Conservation (phyloP, 2,888 invertebrate species). For the Thalpophila matura region DNA sequence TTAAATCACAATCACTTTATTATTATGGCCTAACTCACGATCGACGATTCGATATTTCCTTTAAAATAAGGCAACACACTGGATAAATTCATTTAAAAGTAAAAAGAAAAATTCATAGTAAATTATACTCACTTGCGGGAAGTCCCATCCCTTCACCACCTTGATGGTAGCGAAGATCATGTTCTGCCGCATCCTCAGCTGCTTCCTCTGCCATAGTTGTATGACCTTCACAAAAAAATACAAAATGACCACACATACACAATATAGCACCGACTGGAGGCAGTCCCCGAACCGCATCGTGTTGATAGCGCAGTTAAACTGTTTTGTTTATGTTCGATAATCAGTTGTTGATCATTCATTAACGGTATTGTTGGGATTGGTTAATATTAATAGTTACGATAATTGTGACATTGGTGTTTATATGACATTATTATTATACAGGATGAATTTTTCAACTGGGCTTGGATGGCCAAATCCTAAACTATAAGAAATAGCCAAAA, state of each 20-base stretch:
- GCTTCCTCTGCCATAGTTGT: constrained; percentile 98
- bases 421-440: too few species aligned
- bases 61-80: too few species aligned
- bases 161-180: constrained; percentile 99
- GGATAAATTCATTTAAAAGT: too few species aligned
- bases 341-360: constrained; percentile 56
- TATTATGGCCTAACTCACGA: too few species aligned
- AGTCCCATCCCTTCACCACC: constrained; percentile 97
- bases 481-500: too few species aligned
- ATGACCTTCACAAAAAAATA: constrained; percentile 88
- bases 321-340: constrained; percentile 19
- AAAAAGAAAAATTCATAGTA: not conserved
- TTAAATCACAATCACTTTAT: too few species aligned
- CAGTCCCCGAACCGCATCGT: constrained; percentile 30
- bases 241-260: constrained; percentile 16
- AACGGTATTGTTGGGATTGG: constrained; percentile 5
- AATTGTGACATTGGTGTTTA: constrained; percentile 14
- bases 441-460: too few species aligned
- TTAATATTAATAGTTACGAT: constrained; percentile 24
- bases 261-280: not conserved
- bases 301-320: not conserved
- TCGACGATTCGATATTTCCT: too few species aligned
- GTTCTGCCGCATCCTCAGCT: constrained; percentile 97
- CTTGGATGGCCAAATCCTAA: too few species aligned
- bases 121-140: constrained; percentile 92